Evolutionary conservation across 1,140 invertebrate species (phyloP).

Genomic region (Papilio machaon): DNA sequence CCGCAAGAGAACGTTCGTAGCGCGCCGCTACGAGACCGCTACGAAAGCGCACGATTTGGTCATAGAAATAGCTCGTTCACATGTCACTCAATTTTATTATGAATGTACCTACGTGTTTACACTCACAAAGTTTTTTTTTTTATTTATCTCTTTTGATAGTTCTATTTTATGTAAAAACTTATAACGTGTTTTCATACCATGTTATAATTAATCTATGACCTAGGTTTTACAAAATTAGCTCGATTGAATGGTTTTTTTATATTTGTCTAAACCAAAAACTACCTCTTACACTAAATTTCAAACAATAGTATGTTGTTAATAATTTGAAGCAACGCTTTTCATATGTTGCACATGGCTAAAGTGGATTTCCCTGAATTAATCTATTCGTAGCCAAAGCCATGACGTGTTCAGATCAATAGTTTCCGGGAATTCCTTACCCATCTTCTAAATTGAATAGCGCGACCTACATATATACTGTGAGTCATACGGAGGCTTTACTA

Average conservation of each 20-base stretch:
- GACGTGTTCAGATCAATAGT: conserved; percentile 65
- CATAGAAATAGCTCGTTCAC: conserved; percentile 6
- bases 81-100: background rate
- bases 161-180: background rate
- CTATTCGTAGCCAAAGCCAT: conserved; percentile 51
- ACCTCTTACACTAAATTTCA: no score
- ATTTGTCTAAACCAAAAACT: no score
- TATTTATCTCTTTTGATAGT: background rate
- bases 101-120: background rate
- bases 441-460: conserved; percentile 43
- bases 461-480: conserved; percentile 28
- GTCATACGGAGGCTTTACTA: background rate
- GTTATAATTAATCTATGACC: no score
- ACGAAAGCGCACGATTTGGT: conserved; percentile 47
- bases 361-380: conserved; percentile 37
- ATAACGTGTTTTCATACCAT: no score
- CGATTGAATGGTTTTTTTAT: background rate
- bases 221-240: background rate
- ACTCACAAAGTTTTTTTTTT: background rate
- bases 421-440: conserved; percentile 55
- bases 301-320: background rate
- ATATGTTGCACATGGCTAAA: conserved; percentile 5
- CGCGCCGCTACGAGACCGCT: conserved; percentile 63
- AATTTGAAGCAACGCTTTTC: background rate
- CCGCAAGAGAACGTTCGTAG: conserved; percentile 65